Evolutionary conservation across 2,888 invertebrate genomes (phyloP), one percentile per base, ranked within the genome.

Genomic region (Drosophila gaucha): DNA sequence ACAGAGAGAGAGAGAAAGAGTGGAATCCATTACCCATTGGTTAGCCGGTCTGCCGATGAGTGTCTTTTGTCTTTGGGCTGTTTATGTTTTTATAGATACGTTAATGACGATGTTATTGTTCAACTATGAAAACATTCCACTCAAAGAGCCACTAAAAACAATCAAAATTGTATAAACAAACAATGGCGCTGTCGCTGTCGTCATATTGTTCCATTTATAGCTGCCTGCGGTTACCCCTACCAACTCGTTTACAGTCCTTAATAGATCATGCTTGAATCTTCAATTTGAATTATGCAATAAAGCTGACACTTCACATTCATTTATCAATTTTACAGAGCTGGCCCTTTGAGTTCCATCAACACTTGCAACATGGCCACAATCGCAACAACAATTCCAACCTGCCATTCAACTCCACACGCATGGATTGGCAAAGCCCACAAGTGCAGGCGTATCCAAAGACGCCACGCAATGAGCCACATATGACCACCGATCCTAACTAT

Each of bases 281-380:
- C 9, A 14, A 10, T 14, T 24, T 41, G 24, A 12, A 14, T 16
- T 6, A 2, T 9, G 18, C n/a, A 12, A 35, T 5, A 16, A 12
- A 20, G 5, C 12, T 35, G 16, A 14, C 24, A 35, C 16, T 16
- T 35, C 12, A 14, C 3, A 30, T 20, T 14, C 6, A 16, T 22
- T 39, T 12, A 31, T 39, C 8, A 12, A 22, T 31, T 22, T 51
- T 93, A 24, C 93, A 96, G 96, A 95, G 95, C n/a, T 96, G 96
- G 96, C 96, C 96, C 0, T 96, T 96, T 87, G 95, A 95, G 60
- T 95, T 96, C 89, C 96, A 96, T 90, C 94, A 95, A 12, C 74
- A 75, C 28, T 49, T 73, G 31, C 74, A 77, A 20, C 63, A 73
- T 22, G 69, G 62, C 4, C 50, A 66, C 14, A 71, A 36, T 35